Conservation (phyloP, 2,888 invertebrate genomes). For the Tipula unca region DNA sequence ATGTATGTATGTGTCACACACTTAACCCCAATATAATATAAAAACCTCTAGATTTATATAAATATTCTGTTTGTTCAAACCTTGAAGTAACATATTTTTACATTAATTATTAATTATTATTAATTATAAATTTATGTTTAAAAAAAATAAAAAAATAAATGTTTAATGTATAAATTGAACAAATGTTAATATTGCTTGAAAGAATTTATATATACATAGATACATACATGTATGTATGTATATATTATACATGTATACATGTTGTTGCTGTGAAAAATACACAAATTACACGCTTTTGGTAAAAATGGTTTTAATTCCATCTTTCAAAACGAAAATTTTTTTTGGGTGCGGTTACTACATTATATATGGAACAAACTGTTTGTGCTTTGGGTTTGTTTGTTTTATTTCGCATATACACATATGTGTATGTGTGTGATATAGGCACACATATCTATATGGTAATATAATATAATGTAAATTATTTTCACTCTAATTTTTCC, state of each 20-base stretch:
- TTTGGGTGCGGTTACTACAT: constrained; percentile 4
- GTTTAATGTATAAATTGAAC: not conserved
- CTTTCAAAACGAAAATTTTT: not conserved
- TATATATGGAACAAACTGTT: constrained; percentile 1
- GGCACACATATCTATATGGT: not conserved
- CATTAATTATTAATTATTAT: not conserved
- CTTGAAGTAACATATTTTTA: not conserved
- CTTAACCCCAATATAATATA: not conserved
- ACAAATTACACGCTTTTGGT: constrained; percentile 14
- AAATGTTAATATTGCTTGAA: not conserved
- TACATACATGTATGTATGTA: no score
- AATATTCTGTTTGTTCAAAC: not conserved
- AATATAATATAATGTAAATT: not conserved
- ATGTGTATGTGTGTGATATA: not conserved
- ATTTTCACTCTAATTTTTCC: not conserved
- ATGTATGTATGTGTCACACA: not conserved
- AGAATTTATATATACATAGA: no score
- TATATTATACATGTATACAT: no score
- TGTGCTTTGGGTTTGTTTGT: not conserved
- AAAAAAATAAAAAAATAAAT: not conserved
- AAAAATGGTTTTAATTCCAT: not conserved
- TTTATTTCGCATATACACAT: not conserved
- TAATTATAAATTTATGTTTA: not conserved
- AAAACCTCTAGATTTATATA: not conserved
- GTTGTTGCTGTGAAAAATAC: not conserved